phyloP scores from a whole-genome alignment of 2,797 vertebrate species.

The Limosa lapponica region DNA sequence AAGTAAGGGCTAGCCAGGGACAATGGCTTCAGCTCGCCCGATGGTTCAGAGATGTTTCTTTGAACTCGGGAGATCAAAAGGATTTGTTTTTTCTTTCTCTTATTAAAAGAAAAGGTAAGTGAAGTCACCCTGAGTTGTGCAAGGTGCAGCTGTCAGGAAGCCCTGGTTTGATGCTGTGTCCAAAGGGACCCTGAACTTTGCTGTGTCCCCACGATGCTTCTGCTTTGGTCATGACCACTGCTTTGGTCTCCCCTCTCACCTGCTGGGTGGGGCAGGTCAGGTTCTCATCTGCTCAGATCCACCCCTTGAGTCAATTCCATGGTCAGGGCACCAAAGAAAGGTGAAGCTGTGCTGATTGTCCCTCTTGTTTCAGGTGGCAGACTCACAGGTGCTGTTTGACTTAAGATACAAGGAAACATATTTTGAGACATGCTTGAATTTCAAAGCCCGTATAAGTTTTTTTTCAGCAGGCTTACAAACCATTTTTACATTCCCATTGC shows the following conservation, averaged over 20 bases:
- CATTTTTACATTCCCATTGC: fast-evolving
- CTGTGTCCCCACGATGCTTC: fast-evolving
- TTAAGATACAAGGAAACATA: background rate
- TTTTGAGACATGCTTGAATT: background rate
- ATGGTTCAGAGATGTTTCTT: background rate
- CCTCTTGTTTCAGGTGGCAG: background rate
- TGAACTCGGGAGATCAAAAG: background rate
- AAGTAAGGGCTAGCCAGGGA: background rate
- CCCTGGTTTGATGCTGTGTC: background rate
- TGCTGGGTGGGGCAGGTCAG: background rate
- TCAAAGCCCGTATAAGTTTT: fast-evolving
- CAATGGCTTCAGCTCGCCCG: fast-evolving
- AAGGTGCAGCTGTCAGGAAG: fast-evolving
- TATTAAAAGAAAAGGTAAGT: fast-evolving
- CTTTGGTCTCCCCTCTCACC: background rate
- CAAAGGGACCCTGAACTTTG: background rate
- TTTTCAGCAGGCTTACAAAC: background rate
- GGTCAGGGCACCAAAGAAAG: background rate
- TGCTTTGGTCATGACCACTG: fast-evolving
- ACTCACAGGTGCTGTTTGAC: background rate
- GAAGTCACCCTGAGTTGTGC: background rate
- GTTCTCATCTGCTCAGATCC: fast-evolving
- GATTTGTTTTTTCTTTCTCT: background rate
- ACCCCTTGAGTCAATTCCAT: fast-evolving
- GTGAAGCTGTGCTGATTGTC: background rate